Evolutionary conservation across 2,113 vertebrate species (phyloP).

Genomic region (Anoura caudifer): DNA sequence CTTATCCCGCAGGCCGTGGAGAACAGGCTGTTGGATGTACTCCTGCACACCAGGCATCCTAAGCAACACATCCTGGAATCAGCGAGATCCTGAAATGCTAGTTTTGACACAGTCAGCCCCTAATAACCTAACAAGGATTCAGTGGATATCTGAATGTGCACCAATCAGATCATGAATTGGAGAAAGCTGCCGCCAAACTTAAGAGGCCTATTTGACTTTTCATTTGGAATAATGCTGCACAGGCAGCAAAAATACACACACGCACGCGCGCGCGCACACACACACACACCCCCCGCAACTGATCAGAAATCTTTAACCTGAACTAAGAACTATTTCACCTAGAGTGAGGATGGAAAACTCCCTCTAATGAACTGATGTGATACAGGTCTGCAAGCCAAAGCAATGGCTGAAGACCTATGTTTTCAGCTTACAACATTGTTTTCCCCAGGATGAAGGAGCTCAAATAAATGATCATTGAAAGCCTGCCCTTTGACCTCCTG

Average conservation of each 20-base stretch:
- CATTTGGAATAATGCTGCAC: background rate
- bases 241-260: background rate
- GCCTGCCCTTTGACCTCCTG: background rate
- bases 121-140: background rate
- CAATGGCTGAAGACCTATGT: slow-evolving; percentile 6
- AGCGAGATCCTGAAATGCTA: slow-evolving; percentile 5
- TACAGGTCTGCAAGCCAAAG: background rate
- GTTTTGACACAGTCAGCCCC: background rate
- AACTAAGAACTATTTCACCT: background rate
- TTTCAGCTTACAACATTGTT: background rate
- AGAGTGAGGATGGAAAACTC: background rate
- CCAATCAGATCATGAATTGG: background rate
- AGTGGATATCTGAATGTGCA: background rate
- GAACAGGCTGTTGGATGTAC: slow-evolving; percentile 93
- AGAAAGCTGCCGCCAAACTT: slow-evolving; percentile 1
- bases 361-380: background rate
- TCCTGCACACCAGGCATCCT: slow-evolving; percentile 94
- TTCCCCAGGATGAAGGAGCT: background rate
- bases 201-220: slow-evolving; percentile 26
- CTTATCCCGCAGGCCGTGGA: slow-evolving; percentile 90
- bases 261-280: background rate
- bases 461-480: background rate
- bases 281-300: background rate
- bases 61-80: slow-evolving; percentile 35
- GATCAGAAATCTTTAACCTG: slow-evolving; percentile 25